phyloP scores from a whole-genome alignment of 2,797 vertebrate species.

The Sebastes glaucus region DNA sequence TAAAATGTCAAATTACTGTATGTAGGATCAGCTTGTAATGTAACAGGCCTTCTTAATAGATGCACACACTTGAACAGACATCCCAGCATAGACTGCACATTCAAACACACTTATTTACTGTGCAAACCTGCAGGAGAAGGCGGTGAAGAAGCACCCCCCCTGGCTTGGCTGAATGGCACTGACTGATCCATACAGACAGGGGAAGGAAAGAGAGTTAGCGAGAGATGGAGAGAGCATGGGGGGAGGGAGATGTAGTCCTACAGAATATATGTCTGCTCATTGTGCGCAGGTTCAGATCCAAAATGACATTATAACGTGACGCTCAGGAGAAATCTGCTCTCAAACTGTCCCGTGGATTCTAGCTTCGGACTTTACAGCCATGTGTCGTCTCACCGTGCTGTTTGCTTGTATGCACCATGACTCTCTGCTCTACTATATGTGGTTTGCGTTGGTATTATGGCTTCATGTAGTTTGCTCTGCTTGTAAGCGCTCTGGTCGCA shows the following conservation, averaged over 20 bases:
- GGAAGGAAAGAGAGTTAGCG: slow-evolving; percentile 47
- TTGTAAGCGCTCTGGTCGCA: slow-evolving; percentile 13
- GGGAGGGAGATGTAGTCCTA: slow-evolving; percentile 43
- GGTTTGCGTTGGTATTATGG: slow-evolving; percentile 1
- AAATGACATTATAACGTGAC: slow-evolving; percentile 32
- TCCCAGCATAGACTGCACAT: slow-evolving; percentile 27
- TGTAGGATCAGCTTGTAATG: neutral
- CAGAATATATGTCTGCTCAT: slow-evolving; percentile 31
- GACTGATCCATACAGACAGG: slow-evolving; percentile 73
- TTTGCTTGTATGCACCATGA: neutral
- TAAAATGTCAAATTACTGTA: neutral
- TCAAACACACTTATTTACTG: slow-evolving; percentile 49
- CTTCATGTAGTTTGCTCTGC: slow-evolving; percentile 12
- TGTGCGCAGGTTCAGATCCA: slow-evolving; percentile 32
- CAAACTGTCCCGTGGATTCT: slow-evolving; percentile 10
- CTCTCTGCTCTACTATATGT: neutral
- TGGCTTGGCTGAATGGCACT: slow-evolving; percentile 57
- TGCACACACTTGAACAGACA: slow-evolving; percentile 21
- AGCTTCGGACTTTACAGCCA: neutral
- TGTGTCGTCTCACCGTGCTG: neutral
- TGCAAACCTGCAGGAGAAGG: slow-evolving; percentile 63
- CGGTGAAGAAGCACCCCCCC: slow-evolving; percentile 56
- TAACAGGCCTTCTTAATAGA: neutral
- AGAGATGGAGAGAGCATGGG: slow-evolving; percentile 40
- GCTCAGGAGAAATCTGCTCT: slow-evolving; percentile 12